Evolutionary conservation across 2,888 invertebrate genomes (phyloP), one percentile per base, ranked within the genome.

Genomic region (Oxystoma pomonae): DNA sequence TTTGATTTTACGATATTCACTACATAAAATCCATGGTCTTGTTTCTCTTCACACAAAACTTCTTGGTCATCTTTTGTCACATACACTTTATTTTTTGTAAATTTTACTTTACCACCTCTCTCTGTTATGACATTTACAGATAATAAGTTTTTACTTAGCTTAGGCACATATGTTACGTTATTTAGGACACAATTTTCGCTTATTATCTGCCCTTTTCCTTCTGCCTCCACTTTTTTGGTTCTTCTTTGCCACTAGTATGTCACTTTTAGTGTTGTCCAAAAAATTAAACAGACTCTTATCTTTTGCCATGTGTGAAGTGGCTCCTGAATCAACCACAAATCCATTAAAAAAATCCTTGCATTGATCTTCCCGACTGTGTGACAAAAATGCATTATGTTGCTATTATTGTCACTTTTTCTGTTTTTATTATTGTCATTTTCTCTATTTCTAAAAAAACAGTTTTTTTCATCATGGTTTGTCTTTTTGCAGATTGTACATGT

Each of bases 101-200:
- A 73, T 2, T 20, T 66, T 7, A 76, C 71, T n/a, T 68, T 65
- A 58, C 71, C 71, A 12, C 65, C 65, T 53, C 71, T 71, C 20
- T 73, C 66, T 9, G 73, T 72, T 56, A 74, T 69, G 12, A 64
- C 60, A 53, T 69, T 70, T 17, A 74, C 72, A 0, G 74, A 75
- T 3, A 75, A 56, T 7, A 74, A 58, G 60, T 72, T 75, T 58
- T 69, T 73, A 17, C 69, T 65, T 12, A 75, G 61, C 16, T 69
- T 65, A n/a, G 72, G 72, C 1, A 74, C 69, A 55, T 65, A 68
- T 52, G 70, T 56, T 0, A 67, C 66, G 49, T 74, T 60, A 61
- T 65, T 65, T 12, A 74, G 55, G 55, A 57, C 61, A 21, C 65
- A 67, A 20, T 57, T 35, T 35, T 35, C 35, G 3, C 5, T 12